Percentiles rank a stretch among this genome's conserved stretches.
These are phyloP conservation scores for Cephus sareptanus DNA, from an alignment of 2,888 invertebrate genomes.

Conservation along the genomic window DNA sequence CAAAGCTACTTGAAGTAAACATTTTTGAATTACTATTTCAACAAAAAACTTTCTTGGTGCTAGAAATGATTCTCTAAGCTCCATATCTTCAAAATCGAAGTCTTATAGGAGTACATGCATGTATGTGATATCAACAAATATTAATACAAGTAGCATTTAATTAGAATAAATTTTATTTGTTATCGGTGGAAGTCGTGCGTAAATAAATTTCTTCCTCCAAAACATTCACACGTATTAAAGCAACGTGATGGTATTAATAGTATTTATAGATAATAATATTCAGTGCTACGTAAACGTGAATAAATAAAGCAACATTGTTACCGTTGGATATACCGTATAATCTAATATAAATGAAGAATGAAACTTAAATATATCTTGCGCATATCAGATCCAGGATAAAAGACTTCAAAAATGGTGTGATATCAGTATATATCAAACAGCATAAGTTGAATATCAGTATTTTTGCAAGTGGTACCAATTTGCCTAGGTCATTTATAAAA, in stretches of 20 bases:
- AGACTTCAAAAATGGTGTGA: background rate
- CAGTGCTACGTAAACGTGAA: background rate
- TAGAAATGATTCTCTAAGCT: background rate
- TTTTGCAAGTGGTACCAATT: background rate
- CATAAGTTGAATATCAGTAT: background rate
- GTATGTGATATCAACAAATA: background rate
- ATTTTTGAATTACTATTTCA: background rate
- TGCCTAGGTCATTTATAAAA: background rate
- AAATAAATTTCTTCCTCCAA: background rate
- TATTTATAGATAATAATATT: background rate
- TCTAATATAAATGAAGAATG: background rate
- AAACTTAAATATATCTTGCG: background rate
- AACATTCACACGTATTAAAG: background rate
- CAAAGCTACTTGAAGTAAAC: background rate
- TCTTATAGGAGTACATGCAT: background rate
- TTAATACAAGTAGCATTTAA: background rate
- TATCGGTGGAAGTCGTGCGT: background rate
- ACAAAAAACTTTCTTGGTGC: background rate
- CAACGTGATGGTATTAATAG: background rate
- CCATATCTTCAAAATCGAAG: too few relatives aligned
- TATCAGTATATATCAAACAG: background rate
- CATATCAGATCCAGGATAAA: background rate
- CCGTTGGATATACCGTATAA: background rate
- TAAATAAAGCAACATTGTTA: background rate
- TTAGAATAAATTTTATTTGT: background rate